Evolutionary conservation across 1,140 invertebrate genomes (phyloP).

Genomic region (Lutraria rhynchaena): DNA sequence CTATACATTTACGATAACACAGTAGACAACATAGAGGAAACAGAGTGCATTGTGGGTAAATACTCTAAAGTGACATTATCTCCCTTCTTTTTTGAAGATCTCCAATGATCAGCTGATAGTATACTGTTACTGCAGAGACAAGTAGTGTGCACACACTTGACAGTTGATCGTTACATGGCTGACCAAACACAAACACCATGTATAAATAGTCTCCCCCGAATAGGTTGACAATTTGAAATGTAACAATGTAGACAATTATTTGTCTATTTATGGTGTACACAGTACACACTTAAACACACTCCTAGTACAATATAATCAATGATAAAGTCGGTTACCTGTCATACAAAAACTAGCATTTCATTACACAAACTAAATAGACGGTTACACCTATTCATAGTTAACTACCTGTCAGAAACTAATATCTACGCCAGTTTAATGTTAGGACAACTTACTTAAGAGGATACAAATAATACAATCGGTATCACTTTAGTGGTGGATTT

Average conservation of each 20-base stretch:
- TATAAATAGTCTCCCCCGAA: background rate
- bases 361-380: conserved; percentile 17
- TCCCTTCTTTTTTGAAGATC: conserved; percentile 33
- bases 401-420: conserved; percentile 33
- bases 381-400: conserved; percentile 20
- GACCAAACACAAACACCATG: conserved; percentile 8
- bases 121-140: background rate
- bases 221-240: background rate
- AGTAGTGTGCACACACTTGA: conserved; percentile 21
- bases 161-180: conserved; percentile 30
- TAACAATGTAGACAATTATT: conserved; percentile 20
- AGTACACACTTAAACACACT: conserved; percentile 21
- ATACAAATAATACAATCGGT: background rate
- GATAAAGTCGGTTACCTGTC: background rate
- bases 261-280: background rate
- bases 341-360: background rate
- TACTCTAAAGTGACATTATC: conserved; percentile 19
- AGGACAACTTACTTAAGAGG: background rate
- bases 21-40: background rate
- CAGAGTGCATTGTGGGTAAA: conserved; percentile 27
- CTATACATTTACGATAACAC: background rate
- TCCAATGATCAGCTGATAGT: conserved; percentile 23
- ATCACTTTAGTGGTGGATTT: too few relatives aligned
- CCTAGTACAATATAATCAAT: background rate
- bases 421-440: background rate